These are phyloP conservation scores for Spialia ferax DNA, from an alignment of 2,888 invertebrate genomes.

Conservation along the genomic window DNA sequence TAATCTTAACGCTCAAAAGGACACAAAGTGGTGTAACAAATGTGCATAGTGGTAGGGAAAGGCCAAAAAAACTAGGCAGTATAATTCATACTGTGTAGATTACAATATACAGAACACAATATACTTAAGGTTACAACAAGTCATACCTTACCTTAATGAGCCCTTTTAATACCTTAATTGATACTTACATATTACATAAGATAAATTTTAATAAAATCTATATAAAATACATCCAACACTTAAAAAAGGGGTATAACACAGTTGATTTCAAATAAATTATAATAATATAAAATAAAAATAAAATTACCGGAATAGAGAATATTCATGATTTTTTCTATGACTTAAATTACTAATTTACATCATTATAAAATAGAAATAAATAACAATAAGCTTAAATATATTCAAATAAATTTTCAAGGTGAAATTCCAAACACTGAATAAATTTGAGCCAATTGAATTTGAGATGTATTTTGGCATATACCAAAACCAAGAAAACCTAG, in stretches of 20 bases:
- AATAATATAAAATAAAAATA: constrained; percentile 42
- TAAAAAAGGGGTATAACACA: constrained; percentile 38
- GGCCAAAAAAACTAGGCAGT: neutral
- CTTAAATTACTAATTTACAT: no score
- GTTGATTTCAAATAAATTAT: constrained; percentile 24
- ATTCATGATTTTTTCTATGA: no score
- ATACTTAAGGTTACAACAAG: neutral
- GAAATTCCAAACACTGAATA: no score
- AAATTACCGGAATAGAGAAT: no score
- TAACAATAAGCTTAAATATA: no score
- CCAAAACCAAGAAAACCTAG: constrained; percentile 46
- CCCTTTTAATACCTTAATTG: no score
- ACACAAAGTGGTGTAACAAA: neutral
- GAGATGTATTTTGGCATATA: no score
- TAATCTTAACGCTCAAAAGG: neutral
- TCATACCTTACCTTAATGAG: neutral
- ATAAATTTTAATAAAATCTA: constrained; percentile 41
- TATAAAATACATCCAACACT: constrained; percentile 43
- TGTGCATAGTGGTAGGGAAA: neutral
- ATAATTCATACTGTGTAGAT: neutral
- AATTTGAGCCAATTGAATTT: no score
- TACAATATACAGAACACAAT: constrained; percentile 1
- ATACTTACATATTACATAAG: constrained; percentile 12
- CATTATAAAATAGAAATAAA: no score
- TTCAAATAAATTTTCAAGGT: no score